Conservation (phyloP, 2,113 vertebrate genomes). For the Protomyctophum bolini region DNA sequence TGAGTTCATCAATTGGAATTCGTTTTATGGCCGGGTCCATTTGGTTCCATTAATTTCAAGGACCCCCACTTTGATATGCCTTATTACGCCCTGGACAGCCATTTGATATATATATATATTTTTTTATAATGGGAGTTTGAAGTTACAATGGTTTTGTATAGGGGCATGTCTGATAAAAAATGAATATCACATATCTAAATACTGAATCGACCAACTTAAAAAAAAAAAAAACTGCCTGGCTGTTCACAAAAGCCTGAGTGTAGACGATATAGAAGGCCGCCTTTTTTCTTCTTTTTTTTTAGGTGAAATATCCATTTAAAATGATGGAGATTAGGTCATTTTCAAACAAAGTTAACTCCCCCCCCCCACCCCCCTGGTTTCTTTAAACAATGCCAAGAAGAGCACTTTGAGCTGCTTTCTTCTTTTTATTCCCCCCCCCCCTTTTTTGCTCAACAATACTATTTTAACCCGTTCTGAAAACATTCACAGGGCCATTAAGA, state of each 20-base stretch:
- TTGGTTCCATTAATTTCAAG: not conserved
- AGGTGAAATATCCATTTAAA: not conserved
- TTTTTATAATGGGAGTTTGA: too few relatives aligned
- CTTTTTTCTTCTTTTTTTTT: not conserved
- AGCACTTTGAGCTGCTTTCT: slow-evolving; percentile 10
- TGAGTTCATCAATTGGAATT: too few relatives aligned
- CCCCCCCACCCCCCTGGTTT: not conserved
- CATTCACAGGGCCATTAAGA: slow-evolving; percentile 4
- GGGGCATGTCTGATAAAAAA: too few relatives aligned
- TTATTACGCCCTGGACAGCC: too few relatives aligned
- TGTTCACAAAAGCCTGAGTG: not conserved
- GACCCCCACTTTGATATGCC: not conserved
- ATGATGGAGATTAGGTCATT: slow-evolving; percentile 7
- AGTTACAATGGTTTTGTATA: too few relatives aligned
- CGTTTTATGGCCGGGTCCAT: too few relatives aligned
- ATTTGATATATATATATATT: too few relatives aligned
- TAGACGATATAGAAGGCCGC: not conserved
- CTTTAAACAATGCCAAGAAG: slow-evolving; percentile 19
- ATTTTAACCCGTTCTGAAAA: slow-evolving; percentile 12
- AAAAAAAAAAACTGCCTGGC: too few relatives aligned
- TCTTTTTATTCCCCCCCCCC: slow-evolving; percentile 19
- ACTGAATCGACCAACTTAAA: too few relatives aligned
- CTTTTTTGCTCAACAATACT: not conserved
- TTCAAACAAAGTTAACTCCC: slow-evolving; percentile 2
- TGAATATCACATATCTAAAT: too few relatives aligned